Base-by-base conservation (phyloP, 2,113 vertebrate species). In the Percina caprodes region DNA sequence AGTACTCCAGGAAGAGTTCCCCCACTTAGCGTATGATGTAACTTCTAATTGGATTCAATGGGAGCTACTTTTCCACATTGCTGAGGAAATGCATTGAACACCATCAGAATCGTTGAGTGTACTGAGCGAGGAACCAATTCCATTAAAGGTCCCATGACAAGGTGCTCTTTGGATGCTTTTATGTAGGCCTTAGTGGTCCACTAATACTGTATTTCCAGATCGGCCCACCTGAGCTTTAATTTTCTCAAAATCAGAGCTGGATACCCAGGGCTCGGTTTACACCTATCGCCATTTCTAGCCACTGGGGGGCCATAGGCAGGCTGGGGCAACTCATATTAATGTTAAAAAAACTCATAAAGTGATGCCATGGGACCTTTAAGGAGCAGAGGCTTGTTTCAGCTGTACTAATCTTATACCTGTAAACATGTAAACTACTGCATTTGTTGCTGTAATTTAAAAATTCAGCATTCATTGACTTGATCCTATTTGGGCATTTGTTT, bases 391-490 rank as follows among this genome's bases (percentile, higher is more conserved):
- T 71, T 59, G 66, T 51, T 82, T 62, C 65, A 69, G 39, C 62
- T 42, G 0, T 19, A 49, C 45, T 81, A 71, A 81, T 75, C 82
- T 60, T 67, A 55, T 12, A 5, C 46, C 55, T 72, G 56, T 59
- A 68, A 86, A 84, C 35, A 80, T 58, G 69, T 45, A 78, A 80
- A 85, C 69, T 33, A 80, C 76, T 56, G 68, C 18, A 12, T 65
- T 83, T 52, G 72, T 77, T 79, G n/a, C 58, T 52, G 26, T 61
- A n/a, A 59, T 55, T n/a, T 30, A 10, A 1, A 51, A 65, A 78
- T 70, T 11, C 24, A 26, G 18, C 58, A 21, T 61, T 71, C 39
- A 86, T 76, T 61, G 10, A 35, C 48, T 68, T 56, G 23, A 79
- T 83, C 52, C 77, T 56, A 59, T 75, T 74, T 24, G 49, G n/a